phyloP scores from a whole-genome alignment of 2,113 vertebrate genomes.

The Daphoenositta chrysoptera region DNA sequence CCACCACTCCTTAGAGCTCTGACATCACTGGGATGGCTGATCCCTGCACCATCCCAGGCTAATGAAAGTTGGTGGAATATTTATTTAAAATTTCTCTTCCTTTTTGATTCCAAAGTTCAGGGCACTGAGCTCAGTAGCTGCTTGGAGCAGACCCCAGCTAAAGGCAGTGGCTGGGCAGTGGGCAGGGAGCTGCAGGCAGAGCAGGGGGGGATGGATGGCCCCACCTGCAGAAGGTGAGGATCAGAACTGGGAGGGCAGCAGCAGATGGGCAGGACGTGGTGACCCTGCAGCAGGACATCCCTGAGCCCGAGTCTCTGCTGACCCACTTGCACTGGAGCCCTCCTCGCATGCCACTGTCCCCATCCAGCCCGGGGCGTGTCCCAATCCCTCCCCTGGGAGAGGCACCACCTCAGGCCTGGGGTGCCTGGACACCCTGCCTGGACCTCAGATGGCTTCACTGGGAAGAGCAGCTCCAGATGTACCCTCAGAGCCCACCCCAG shows the following conservation, averaged over 20 bases:
- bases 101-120: background rate
- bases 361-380: accelerated
- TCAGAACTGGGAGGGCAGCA: background rate
- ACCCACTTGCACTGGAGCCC: background rate
- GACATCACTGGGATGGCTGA: background rate
- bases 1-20: background rate
- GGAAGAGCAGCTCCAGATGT: background rate
- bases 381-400: accelerated
- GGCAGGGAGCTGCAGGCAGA: background rate
- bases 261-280: background rate
- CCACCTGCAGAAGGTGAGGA: accelerated
- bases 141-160: background rate
- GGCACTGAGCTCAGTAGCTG: background rate
- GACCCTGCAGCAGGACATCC: background rate
- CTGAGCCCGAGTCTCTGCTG: background rate
- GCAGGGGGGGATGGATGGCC: background rate
- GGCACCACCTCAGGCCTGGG: background rate
- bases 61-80: background rate
- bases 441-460: background rate
- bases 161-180: background rate
- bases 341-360: background rate
- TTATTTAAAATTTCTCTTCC: background rate
- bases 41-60: accelerated
- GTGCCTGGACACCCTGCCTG: background rate
- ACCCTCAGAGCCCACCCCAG: background rate